phyloP scores from a whole-genome alignment of 2,113 vertebrate genomes.

The Noturus placidus region DNA sequence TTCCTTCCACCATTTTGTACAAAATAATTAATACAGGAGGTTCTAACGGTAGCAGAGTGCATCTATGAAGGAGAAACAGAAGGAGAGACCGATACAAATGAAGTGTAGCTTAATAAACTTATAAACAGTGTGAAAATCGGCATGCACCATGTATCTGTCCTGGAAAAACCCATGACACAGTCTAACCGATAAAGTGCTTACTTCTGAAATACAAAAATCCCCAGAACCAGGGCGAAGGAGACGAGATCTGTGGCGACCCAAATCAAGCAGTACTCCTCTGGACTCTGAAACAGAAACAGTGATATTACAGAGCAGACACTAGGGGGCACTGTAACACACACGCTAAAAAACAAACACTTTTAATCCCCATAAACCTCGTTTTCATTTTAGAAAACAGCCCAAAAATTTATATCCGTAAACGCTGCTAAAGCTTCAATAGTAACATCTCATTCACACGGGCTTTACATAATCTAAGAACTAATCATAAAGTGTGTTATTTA shows the following conservation, averaged over 20 bases:
- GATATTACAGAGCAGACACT: slow-evolving; percentile 45
- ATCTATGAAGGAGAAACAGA: background rate
- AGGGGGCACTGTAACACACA: slow-evolving; percentile 51
- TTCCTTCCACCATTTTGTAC: background rate
- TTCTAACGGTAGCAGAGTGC: background rate
- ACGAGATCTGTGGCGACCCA: slow-evolving; percentile 91
- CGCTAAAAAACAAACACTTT: background rate
- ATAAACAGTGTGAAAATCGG: background rate
- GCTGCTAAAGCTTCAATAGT: background rate
- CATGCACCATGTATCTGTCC: background rate
- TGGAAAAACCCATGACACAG: background rate
- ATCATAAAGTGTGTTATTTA: too few species aligned
- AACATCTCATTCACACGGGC: background rate
- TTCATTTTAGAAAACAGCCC: background rate
- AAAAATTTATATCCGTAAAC: background rate
- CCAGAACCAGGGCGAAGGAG: slow-evolving; percentile 86
- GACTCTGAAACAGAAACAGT: slow-evolving; percentile 75
- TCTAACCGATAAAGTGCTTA: slow-evolving; percentile 73
- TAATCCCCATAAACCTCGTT: background rate
- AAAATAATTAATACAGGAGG: background rate
- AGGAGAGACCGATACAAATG: background rate
- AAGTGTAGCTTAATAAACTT: slow-evolving; percentile 3
- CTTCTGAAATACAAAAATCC: slow-evolving; percentile 96
- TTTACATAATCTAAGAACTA: background rate
- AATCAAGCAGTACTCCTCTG: slow-evolving; percentile 84